Base-by-base conservation (phyloP, 2,113 vertebrate species). In the Apistogramma diplotaenia region DNA sequence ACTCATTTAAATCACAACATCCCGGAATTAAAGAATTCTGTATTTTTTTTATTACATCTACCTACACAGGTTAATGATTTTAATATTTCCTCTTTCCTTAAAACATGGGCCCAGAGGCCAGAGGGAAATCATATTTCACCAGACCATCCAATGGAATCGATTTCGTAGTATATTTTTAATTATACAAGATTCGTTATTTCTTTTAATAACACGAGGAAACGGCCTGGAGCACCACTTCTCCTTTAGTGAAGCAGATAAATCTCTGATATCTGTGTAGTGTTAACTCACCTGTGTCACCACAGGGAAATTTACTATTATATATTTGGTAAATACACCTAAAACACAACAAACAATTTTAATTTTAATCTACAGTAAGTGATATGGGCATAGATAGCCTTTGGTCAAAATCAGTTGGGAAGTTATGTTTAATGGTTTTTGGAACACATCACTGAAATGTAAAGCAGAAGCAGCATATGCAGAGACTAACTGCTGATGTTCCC, bases 101-200 rank as follows among this genome's bases (percentile, higher is more conserved):
- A 81, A 84, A 65, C 58, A 35, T 21, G 16, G 55, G 21, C 33
- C 56, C 1, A 0, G 53, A 76, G 73, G 67, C 78, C 84, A 71
- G 51, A 57, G 85, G 87, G 88, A 89, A 91, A 90, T 91, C 81
- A 79, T 11, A 80, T 74, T 71, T 70, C 74, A 33, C 51, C 73
- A 79, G 71, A 76, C 59, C 29, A 46, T 81, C 55, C 70, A 37
- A 53, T 19, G 9, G 55, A 86, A 92, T 88, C n/a, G 23, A 91
- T 91, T 89, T 76, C 78, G 67, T 65, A 75, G 65, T 82, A 81
- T 43, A 81, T 78, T 90, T 92, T 81, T 89, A 92, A 91, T 91
- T 82, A 90, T 60, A 81, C 33, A 59, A 78, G 61, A 83, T 79
- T 87, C 12, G 25, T 89, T 37, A 65, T 86, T 90, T 84, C 11